Base-by-base conservation (phyloP, 2,113 vertebrate species). In the Lethenteron camtschaticum region DNA sequence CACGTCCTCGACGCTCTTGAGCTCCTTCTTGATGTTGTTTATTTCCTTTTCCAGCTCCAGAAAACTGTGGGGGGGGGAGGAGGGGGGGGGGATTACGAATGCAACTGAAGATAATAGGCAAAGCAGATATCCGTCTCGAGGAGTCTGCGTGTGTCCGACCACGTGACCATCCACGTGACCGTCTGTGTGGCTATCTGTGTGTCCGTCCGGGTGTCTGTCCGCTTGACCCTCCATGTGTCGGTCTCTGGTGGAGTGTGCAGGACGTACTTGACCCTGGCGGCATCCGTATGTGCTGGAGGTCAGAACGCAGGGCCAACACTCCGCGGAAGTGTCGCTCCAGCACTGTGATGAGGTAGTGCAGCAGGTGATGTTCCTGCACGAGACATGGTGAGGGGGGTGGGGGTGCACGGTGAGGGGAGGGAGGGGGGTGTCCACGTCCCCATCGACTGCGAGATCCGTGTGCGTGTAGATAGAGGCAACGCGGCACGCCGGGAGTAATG, bases 341-440 rank as follows among this genome's bases (percentile, higher is more conserved):
- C 1, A 95, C 85, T 73, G 89, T 96, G 82, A 99, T 99, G 77
- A 99, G 82, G 86, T 99, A 99, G 80, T 99, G 88, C 79, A 99
- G 83, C 68, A 99, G 84, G 92, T 97, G 76, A 96, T 87, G 78
- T 94, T 99, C 79, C 94, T 99, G 75, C 4, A 77, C 74, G 73
- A 41, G 76, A 55, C 41, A 41, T 3, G 41, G 41, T 41, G 41
- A 41, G 41, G 5, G 41, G 41, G 41, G 41, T 41, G 41, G 41
- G 41, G 41, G 41, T 5, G 41, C 41, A 41, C 5, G 41, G 41
- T 41, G 41, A 41, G 41, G 41, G 41, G 41, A 41, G 41, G 41
- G 41, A 41, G 24, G 24, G 24, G 24, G 24, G 41, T 41, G 41
- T 7, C 41, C 41, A 41, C 41, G 41, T 7, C 41, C 41, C 41